Base-by-base conservation (phyloP, 2,113 vertebrate species). In the Oxyruncus cristatus region DNA sequence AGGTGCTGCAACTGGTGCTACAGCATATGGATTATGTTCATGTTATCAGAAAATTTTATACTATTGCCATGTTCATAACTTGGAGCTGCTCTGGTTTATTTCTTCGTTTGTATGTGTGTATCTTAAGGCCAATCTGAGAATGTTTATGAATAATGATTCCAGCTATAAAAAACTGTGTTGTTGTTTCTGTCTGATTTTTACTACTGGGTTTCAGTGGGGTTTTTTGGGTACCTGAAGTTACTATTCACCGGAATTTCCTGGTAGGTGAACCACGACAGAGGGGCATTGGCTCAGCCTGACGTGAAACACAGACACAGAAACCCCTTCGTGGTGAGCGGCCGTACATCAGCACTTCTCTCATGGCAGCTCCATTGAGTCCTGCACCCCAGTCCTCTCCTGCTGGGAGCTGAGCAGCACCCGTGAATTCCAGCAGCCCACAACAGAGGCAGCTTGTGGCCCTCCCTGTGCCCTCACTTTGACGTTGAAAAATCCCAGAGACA, bases 371-470 rank as follows among this genome's bases (percentile, higher is more conserved):
- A 7, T 3, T 0, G 6, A 39, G 46, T 30, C 22, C 49, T 21
- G 53, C 1, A 1, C 28, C 0, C 0, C 58, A 3, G 35, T 12
- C 35, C 49, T 23, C 11, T 59, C 30, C n/a, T 0, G 1, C 50
- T 20, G 44, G n/a, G n/a, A 46, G 72, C 37, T 8, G 47, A n/a
- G 73, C 0, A 0, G 46, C 33, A 44, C 41, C 70, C 62, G 4
- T 7, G 5, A 6, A 62, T 49, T 82, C 71, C 5, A 1, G 75
- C 46, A 74, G 65, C 59, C 37, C 65, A 2, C 19, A 39, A 39
- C 70, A 26, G 88, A 27, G 50, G 23, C 52, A 80, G 82, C 53
- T 23, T n/a, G 2, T 5, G 0, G 22, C 49, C 39, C 19, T 41
- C 33, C n/a, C 33, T 27, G 16, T 5, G 0, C 27, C 23, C 49